Evolutionary conservation across 2,797 vertebrate genomes (phyloP), one percentile per base, ranked within the genome.

Genomic region (Hozukius guyotensis): DNA sequence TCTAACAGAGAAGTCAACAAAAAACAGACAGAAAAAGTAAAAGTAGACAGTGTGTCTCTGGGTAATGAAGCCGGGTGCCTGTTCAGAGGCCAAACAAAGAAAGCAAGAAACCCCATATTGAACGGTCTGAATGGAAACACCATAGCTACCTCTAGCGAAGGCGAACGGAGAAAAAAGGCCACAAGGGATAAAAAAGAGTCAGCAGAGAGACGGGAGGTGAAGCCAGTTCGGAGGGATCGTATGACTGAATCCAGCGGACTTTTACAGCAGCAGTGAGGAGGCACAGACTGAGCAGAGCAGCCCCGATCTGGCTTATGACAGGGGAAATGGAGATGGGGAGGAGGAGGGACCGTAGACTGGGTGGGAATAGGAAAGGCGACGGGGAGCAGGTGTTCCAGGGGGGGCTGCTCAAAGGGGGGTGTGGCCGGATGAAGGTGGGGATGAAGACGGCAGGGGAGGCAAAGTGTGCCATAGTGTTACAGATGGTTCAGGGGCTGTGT

Each of bases 311-410:
- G 69, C 68, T 72, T 32, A 9, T 70, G 70, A 49, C 20, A 59
- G n/a, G 71, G 49, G 63, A 25, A 63, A 72, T 63, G 18, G 88
- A 67, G 79, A 59, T 29, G 57, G 49, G 57, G 72, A 60, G 69
- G 74, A 34, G 56, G 74, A 22, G 73, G 75, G 61, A 20, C 6
- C 14, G 8, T 4, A 4, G 61, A 67, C 46, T 4, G 70, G 78
- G 63, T 13, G 78, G 72, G 77, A 53, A 16, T 2, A 65, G 69
- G 53, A 32, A 4, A 72, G 86, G 82, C 68, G 78, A 85, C 73
- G 77, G 80, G 89, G 87, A 91, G 91, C 90, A 91, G 92, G 90
- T 91, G 91, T 83, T 85, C 60, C 11, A 12, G 1, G 32, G 38
- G 27, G 77, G 74, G 34, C 12, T 52, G 36, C 31, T 77, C 25